These are phyloP conservation scores for Dicrurus megarhynchus DNA, from an alignment of 2,113 vertebrate species.

Conservation along the genomic window DNA sequence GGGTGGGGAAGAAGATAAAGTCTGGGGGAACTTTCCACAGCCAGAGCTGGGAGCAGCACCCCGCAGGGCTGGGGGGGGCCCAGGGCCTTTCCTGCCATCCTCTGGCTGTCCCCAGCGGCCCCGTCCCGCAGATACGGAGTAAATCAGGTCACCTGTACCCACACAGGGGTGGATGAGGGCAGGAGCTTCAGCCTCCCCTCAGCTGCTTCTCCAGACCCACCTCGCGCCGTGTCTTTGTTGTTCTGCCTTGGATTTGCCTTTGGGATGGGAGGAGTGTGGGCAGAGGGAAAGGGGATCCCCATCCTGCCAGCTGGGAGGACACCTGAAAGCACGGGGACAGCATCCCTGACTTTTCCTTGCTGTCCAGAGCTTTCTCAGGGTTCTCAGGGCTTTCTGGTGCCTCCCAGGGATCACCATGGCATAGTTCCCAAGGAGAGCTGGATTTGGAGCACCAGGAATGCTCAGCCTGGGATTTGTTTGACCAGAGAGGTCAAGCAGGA, in stretches of 20 bases:
- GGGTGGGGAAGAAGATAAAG: background rate
- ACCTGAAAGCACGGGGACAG: background rate
- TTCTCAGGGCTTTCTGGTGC: accelerated
- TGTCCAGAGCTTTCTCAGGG: background rate
- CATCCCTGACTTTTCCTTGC: background rate
- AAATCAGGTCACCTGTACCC: background rate
- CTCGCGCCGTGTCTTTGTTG: accelerated
- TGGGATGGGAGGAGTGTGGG: accelerated
- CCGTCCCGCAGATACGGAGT: accelerated
- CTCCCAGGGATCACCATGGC: accelerated
- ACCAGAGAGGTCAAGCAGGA: background rate
- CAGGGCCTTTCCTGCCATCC: background rate
- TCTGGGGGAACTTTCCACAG: background rate
- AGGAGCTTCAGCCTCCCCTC: background rate
- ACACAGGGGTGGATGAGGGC: accelerated
- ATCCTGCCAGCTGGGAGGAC: background rate
- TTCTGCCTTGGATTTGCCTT: background rate
- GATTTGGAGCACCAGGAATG: background rate
- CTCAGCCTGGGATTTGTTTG: background rate
- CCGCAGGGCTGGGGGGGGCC: accelerated
- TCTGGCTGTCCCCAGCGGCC: accelerated
- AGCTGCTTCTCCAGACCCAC: accelerated
- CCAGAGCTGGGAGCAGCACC: background rate
- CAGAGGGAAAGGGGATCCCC: background rate
- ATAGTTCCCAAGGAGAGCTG: background rate